phyloP scores from a whole-genome alignment of 2,797 vertebrate genomes.

The Syncerus caffer region DNA sequence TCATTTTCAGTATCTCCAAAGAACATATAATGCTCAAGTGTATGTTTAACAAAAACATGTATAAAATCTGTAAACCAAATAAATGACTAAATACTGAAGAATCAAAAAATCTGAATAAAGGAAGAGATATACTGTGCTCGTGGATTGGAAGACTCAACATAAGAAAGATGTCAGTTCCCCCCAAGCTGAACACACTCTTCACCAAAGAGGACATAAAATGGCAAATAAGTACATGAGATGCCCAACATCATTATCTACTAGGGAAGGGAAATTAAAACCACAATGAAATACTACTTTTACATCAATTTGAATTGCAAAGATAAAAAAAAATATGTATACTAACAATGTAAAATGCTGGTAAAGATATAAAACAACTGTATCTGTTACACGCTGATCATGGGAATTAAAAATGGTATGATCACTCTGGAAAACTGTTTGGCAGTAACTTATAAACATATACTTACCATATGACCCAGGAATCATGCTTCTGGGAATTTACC shows the following conservation, averaged over 20 bases:
- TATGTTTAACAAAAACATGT: not conserved
- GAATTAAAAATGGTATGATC: not conserved
- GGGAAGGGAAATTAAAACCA: not conserved
- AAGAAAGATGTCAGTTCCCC: not conserved
- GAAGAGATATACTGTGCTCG: not conserved
- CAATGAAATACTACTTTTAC: not conserved
- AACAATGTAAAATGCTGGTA: not conserved
- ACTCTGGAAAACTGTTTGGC: not conserved
- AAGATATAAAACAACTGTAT: not conserved
- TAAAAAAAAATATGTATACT: not conserved
- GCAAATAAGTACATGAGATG: not conserved
- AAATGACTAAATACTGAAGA: not conserved
- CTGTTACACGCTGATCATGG: not conserved
- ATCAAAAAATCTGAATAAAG: not conserved
- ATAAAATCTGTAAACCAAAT: not conserved
- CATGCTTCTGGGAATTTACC: not conserved
- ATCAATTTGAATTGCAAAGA: not conserved
- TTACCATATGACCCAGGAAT: not conserved
- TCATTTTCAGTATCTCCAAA: not conserved
- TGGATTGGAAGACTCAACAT: not conserved
- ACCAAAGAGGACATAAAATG: not conserved
- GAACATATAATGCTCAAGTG: not conserved
- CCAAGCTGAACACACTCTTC: not conserved
- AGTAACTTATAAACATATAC: not conserved
- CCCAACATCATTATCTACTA: not conserved